Percentiles rank a stretch among this genome's conserved stretches.
phyloP scores from a whole-genome alignment of 2,113 vertebrate species.

The Raja brachyura region DNA sequence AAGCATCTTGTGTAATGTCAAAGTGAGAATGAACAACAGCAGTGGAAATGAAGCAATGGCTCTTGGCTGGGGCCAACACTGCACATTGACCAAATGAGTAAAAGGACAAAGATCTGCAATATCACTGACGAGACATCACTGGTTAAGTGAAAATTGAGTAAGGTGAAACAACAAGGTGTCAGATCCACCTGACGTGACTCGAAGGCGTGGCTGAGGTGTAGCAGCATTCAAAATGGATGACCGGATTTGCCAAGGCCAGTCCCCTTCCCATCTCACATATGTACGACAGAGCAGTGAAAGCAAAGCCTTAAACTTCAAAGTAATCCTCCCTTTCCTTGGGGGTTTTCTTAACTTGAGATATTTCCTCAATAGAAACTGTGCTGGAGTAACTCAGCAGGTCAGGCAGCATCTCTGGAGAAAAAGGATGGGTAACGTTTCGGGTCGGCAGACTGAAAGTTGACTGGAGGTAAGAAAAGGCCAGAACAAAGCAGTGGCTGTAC shows the following conservation, averaged over 20 bases:
- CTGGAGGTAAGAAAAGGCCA: too few relatives aligned
- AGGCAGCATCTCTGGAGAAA: too few relatives aligned
- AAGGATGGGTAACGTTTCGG: too few relatives aligned
- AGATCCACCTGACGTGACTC: background rate
- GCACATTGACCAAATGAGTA: background rate
- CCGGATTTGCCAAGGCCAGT: background rate
- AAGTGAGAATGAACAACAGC: background rate
- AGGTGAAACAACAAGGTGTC: background rate
- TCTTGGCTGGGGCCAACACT: background rate
- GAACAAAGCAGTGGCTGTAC: background rate
- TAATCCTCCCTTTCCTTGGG: background rate
- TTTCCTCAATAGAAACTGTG: background rate
- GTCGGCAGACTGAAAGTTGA: too few relatives aligned
- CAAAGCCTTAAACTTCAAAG: background rate
- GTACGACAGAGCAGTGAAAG: background rate
- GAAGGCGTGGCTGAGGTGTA: background rate
- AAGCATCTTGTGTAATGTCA: background rate
- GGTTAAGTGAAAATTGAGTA: background rate
- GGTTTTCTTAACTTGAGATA: background rate
- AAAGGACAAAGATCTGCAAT: background rate
- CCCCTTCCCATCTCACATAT: background rate
- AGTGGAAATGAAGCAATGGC: background rate
- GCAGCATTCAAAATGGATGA: background rate
- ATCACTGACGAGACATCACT: background rate
- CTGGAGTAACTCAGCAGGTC: too few relatives aligned